These are phyloP conservation scores for Pristionchus maxplancki DNA, from an alignment of 2,888 invertebrate species.

Conservation along the genomic window DNA sequence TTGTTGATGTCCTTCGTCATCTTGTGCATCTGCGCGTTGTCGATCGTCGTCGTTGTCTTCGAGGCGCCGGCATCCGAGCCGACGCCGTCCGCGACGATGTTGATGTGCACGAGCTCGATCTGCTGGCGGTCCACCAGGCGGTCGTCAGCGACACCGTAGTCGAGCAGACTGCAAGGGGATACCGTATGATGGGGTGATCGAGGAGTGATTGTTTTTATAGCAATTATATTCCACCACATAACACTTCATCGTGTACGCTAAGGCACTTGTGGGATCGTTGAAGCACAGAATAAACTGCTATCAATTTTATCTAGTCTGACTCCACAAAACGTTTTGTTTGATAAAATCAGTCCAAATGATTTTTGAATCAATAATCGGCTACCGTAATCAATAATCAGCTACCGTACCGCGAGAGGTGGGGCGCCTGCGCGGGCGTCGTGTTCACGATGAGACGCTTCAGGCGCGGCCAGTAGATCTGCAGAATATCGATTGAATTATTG, in stretches of 20 bases:
- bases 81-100: constrained; percentile 53
- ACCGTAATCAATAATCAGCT: neutral
- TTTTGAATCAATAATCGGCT: too few relatives aligned
- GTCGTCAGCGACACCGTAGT: constrained; percentile 74
- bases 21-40: constrained; percentile 51
- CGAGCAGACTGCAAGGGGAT: constrained; percentile 67
- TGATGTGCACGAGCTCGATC: constrained; percentile 66
- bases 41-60: constrained; percentile 24
- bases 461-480: constrained; percentile 72
- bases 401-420: constrained; percentile 68
- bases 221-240: neutral
- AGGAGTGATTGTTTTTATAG: neutral
- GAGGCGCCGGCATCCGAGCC: too few relatives aligned
- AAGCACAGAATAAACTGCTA: too few relatives aligned
- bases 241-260: too few relatives aligned
- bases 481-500: neutral
- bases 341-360: too few relatives aligned
- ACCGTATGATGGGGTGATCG: neutral
- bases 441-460: constrained; percentile 67
- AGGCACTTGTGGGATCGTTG: too few relatives aligned
- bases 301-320: too few relatives aligned
- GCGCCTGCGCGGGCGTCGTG: constrained; percentile 69
- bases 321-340: too few relatives aligned
- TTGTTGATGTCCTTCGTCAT: constrained; percentile 60
- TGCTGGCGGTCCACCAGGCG: constrained; percentile 69